phyloP scores from a whole-genome alignment of 2,797 vertebrate genomes.

The Bradypodion pumilum region DNA sequence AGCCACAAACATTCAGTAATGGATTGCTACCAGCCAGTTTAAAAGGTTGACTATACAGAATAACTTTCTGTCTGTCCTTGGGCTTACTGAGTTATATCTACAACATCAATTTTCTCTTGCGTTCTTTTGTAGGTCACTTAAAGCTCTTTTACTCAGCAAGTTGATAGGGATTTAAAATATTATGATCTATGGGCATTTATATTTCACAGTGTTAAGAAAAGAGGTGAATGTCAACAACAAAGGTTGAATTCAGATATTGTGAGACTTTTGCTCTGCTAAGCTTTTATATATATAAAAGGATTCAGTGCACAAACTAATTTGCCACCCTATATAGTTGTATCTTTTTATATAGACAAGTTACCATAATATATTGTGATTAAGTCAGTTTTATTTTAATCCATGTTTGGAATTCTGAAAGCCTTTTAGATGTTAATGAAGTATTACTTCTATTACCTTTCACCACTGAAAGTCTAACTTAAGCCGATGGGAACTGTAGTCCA shows the following conservation, averaged over 20 bases:
- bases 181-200: slow-evolving; percentile 48
- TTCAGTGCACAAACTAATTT: background rate
- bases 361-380: background rate
- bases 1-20: slow-evolving; percentile 54
- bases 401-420: background rate
- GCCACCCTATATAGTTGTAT: too few relatives aligned
- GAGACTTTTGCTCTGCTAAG: background rate
- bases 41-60: slow-evolving; percentile 59
- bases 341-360: too few relatives aligned
- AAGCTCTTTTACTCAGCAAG: slow-evolving; percentile 46
- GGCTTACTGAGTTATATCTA: slow-evolving; percentile 50
- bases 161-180: slow-evolving; percentile 59
- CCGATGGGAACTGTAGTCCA: background rate
- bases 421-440: background rate
- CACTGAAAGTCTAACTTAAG: background rate
- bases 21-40: slow-evolving; percentile 56
- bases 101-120: slow-evolving; percentile 51
- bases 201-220: slow-evolving; percentile 56
- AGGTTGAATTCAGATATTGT: slow-evolving; percentile 43
- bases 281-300: slow-evolving; percentile 8
- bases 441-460: background rate
- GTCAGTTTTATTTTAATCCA: background rate
- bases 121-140: slow-evolving; percentile 62
- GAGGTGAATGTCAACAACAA: slow-evolving; percentile 58
- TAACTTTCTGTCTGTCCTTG: slow-evolving; percentile 69